phyloP scores from a whole-genome alignment of 2,888 invertebrate genomes.

The Nineta flava region DNA sequence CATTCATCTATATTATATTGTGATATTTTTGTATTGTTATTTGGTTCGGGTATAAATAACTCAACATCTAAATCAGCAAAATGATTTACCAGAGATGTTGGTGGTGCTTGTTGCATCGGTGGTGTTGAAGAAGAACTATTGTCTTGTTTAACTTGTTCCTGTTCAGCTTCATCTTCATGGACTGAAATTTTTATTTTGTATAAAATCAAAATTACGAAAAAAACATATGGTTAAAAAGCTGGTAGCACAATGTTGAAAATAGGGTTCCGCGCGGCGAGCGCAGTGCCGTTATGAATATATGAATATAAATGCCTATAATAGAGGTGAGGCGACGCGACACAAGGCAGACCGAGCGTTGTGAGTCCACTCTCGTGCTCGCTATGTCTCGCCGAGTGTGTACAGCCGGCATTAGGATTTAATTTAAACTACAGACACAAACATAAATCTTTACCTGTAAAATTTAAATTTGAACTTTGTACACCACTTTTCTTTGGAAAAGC shows the following conservation, averaged over 20 bases:
- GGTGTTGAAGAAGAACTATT: constrained; percentile 10
- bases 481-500: constrained; percentile 24
- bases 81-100: constrained; percentile 17
- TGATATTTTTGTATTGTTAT: constrained; percentile 40
- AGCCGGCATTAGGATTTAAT: too few species aligned
- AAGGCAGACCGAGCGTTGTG: too few species aligned
- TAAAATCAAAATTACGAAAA: too few species aligned
- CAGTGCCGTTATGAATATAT: neutral
- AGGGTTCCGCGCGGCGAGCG: too few species aligned
- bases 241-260: too few species aligned
- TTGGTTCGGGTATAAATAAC: constrained; percentile 43
- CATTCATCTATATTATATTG: constrained; percentile 56
- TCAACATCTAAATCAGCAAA: constrained; percentile 34
- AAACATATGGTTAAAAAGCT: too few species aligned
- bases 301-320: neutral
- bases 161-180: constrained; percentile 43
- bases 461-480: constrained; percentile 20
- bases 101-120: neutral
- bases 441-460: constrained; percentile 29
- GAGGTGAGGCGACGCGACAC: too few species aligned
- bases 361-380: too few species aligned
- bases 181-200: constrained; percentile 27
- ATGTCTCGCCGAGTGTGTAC: too few species aligned
- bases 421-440: too few species aligned
- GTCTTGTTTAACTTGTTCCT: constrained; percentile 12